Evolutionary conservation across 2,113 vertebrate genomes (phyloP).

Genomic region (Andinoacara biseriatus): DNA sequence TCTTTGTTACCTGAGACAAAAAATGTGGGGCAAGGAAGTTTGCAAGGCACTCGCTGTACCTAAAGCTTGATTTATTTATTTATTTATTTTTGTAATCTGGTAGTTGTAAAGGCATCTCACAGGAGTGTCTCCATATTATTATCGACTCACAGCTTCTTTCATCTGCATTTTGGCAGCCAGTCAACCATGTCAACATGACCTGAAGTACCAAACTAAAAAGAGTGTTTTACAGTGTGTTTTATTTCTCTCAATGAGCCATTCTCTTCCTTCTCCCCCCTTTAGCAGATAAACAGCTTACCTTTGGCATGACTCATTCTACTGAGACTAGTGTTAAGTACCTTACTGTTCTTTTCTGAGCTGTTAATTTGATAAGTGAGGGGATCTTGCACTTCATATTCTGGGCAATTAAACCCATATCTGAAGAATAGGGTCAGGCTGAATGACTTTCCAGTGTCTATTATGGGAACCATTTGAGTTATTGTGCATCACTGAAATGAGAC

Average conservation of each 20-base stretch:
- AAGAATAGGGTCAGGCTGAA: constrained; percentile 67
- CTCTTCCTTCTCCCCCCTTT: constrained; percentile 3
- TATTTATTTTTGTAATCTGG: not conserved
- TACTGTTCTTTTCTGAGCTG: constrained; percentile 63
- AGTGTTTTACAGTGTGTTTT: not conserved
- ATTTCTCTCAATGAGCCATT: constrained; percentile 19
- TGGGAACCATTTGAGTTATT: constrained; percentile 60
- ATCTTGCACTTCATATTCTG: constrained; percentile 72
- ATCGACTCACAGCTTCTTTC: not conserved
- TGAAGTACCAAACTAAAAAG: not conserved
- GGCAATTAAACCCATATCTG: constrained; percentile 73
- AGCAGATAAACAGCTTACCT: constrained; percentile 69
- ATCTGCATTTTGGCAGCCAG: not conserved
- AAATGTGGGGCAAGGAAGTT: not conserved
- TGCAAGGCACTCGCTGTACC: not conserved
- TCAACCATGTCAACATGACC: not conserved
- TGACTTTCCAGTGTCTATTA: constrained; percentile 71
- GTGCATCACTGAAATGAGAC: constrained; percentile 47
- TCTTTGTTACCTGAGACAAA: not conserved
- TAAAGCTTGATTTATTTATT: not conserved
- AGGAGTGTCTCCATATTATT: not conserved
- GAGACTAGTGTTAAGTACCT: constrained; percentile 57
- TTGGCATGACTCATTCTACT: constrained; percentile 37
- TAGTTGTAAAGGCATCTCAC: not conserved
- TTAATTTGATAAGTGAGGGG: constrained; percentile 76